phyloP scores from a whole-genome alignment of 1,140 invertebrate genomes.

The Parasteatoda tepidariorum region DNA sequence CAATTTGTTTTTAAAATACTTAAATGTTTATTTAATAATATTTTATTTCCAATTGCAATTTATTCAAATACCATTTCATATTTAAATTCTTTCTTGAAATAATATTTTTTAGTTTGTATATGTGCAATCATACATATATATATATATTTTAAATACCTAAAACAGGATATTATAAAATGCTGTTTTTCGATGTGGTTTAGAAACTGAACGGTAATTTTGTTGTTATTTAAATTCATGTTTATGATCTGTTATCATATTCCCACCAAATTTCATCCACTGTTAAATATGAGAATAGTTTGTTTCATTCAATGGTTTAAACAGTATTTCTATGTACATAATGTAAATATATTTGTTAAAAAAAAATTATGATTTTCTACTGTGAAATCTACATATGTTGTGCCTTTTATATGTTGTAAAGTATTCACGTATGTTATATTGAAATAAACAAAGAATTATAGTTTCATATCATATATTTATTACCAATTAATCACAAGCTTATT shows the following conservation, averaged over 20 bases:
- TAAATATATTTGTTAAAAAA: constrained; percentile 48
- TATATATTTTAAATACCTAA: neutral
- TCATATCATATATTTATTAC: no score
- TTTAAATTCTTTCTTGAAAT: neutral
- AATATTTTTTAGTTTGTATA: neutral
- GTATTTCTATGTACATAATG: constrained; percentile 57
- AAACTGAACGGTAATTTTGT: neutral
- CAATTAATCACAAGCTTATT: no score
- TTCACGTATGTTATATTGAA: no score
- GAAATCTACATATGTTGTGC: no score
- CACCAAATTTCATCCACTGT: neutral
- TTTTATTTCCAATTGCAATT: no score
- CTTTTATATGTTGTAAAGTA: no score
- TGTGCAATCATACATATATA: neutral
- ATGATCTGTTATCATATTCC: neutral
- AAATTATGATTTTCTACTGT: no score
- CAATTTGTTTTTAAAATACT: no score
- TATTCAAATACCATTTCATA: no score
- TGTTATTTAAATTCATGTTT: neutral
- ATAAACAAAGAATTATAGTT: no score
- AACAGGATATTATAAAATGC: neutral
- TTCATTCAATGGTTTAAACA: neutral
- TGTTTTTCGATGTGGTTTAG: neutral
- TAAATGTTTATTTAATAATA: no score
- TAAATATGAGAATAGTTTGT: neutral